phyloP scores from a whole-genome alignment of 2,113 vertebrate species.

The Passerina amoena region DNA sequence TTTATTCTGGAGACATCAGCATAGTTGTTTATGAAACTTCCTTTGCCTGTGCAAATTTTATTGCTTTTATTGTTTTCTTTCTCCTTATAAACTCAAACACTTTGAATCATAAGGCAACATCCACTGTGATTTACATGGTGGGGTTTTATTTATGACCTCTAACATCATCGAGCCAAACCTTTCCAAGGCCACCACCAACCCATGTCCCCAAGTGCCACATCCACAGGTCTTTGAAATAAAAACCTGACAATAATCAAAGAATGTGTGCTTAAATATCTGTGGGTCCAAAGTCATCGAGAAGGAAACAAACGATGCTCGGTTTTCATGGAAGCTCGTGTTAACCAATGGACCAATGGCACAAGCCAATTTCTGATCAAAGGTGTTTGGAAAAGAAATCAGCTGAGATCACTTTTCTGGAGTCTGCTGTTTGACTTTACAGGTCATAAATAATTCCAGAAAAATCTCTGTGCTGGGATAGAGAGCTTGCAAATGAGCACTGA shows the following conservation, averaged over 20 bases:
- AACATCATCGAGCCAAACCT: fast-evolving
- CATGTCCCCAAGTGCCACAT: background rate
- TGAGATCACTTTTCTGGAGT: background rate
- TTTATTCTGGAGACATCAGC: background rate
- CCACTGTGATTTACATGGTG: background rate
- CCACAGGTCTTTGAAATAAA: background rate
- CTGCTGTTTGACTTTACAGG: background rate
- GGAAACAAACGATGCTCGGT: background rate
- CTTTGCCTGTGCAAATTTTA: background rate
- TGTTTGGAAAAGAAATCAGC: background rate
- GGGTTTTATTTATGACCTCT: background rate
- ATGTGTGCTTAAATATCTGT: background rate
- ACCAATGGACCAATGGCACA: background rate
- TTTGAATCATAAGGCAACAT: background rate
- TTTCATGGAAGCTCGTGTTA: background rate
- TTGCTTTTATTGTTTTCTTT: background rate
- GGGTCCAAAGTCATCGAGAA: background rate
- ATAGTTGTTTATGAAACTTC: background rate
- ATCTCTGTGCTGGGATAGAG: background rate
- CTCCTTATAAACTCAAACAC: background rate
- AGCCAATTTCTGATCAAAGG: background rate
- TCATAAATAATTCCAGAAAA: background rate
- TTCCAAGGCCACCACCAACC: background rate
- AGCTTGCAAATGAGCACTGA: background rate
- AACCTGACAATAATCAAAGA: background rate